These are phyloP conservation scores for Columba livia DNA, from an alignment of 2,113 vertebrate genomes.

Conservation along the genomic window DNA sequence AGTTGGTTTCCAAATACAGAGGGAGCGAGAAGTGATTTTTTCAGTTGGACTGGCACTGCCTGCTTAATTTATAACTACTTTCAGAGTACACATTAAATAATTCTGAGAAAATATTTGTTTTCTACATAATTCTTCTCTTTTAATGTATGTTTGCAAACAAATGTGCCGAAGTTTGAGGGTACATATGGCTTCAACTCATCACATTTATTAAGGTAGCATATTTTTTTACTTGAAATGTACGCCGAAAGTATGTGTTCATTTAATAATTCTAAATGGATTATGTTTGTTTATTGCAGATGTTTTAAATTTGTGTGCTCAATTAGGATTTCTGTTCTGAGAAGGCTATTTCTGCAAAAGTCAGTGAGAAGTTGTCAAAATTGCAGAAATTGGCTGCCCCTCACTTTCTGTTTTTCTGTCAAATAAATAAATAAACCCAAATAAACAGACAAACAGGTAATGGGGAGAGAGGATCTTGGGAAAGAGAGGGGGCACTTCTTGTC, in stretches of 20 bases:
- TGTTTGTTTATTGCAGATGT: constrained; percentile 21
- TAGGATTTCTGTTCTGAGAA: constrained; percentile 36
- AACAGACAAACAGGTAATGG: not conserved
- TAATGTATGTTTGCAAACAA: constrained; percentile 68
- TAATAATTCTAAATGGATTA: not conserved
- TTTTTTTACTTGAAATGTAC: constrained; percentile 14
- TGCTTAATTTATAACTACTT: not conserved
- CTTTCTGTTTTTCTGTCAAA: not conserved
- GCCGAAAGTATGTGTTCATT: not conserved
- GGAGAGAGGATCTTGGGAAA: not conserved
- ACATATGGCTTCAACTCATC: constrained; percentile 57
- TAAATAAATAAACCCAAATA: not conserved
- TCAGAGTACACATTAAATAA: constrained; percentile 11
- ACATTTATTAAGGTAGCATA: constrained; percentile 57
- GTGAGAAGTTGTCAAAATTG: not conserved
- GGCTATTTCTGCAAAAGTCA: constrained; percentile 15
- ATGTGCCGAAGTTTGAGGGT: constrained; percentile 47
- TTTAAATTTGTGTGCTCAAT: constrained; percentile 8
- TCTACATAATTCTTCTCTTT: constrained; percentile 46
- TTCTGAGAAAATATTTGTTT: constrained; percentile 58
- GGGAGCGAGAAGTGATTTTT: not conserved
- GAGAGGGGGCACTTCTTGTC: not conserved
- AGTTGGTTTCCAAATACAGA: not conserved
- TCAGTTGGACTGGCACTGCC: not conserved
- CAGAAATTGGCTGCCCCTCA: not conserved